These are phyloP conservation scores for Xyrichtys novacula DNA, from an alignment of 2,797 vertebrate genomes.

Conservation along the genomic window DNA sequence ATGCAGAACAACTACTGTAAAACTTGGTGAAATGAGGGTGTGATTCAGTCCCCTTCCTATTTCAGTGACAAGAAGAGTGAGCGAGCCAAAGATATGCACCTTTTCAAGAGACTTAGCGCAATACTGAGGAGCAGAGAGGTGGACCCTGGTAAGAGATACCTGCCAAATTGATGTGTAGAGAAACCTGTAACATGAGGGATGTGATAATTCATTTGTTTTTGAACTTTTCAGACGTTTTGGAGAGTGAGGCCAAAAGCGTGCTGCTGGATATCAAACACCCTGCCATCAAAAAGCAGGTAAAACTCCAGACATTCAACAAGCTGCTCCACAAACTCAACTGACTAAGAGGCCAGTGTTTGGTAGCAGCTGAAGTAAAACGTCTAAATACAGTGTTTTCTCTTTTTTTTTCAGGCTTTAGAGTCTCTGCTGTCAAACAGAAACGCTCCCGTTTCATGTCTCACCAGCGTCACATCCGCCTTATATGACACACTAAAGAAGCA, in stretches of 20 bases:
- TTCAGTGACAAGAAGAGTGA: conserved; percentile 98
- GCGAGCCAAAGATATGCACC: conserved; percentile 95
- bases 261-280: conserved; percentile 97
- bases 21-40: too few species aligned
- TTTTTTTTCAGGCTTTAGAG: conserved; percentile 90
- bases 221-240: conserved; percentile 85
- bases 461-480: conserved; percentile 87
- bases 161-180: background rate
- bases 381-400: background rate
- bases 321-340: background rate
- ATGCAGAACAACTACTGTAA: background rate
- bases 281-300: conserved; percentile 94
- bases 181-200: background rate
- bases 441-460: conserved; percentile 89
- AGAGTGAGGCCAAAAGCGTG: conserved; percentile 89
- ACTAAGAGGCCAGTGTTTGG: background rate
- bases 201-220: background rate
- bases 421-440: conserved; percentile 90
- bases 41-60: background rate
- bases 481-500: conserved; percentile 88
- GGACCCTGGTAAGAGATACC: conserved; percentile 75
- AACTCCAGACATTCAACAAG: background rate
- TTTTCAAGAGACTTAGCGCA: conserved; percentile 91
- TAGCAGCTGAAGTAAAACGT: background rate
- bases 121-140: conserved; percentile 84